Conservation (phyloP, 2,113 vertebrate species). For the Lanius ludovicianus region DNA sequence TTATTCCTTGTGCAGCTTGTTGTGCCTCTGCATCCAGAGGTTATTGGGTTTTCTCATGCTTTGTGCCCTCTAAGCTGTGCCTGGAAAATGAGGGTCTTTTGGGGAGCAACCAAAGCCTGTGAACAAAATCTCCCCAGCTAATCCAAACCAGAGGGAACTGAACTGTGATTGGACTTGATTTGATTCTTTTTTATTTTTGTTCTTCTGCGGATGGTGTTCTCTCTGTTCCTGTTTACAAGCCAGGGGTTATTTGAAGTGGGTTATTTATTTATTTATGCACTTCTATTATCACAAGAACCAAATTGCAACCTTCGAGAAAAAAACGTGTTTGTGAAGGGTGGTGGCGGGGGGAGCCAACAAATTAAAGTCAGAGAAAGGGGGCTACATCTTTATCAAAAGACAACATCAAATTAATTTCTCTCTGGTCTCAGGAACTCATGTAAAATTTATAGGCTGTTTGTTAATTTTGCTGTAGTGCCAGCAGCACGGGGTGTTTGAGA, state of each 20-base stretch:
- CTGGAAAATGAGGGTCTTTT: background rate
- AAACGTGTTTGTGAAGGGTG: background rate
- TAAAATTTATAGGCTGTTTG: constrained; percentile 77
- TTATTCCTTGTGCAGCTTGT: background rate
- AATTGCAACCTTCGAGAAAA: constrained; percentile 58
- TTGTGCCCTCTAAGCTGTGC: background rate
- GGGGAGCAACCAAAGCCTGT: background rate
- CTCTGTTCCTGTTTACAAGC: constrained; percentile 10
- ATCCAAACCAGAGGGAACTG: background rate
- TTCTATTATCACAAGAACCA: constrained; percentile 59
- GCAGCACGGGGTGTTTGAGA: constrained; percentile 14
- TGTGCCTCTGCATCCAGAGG: background rate
- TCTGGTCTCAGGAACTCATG: constrained; percentile 69
- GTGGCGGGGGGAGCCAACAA: background rate
- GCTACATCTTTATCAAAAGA: constrained; percentile 76
- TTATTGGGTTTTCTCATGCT: background rate
- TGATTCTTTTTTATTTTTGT: background rate
- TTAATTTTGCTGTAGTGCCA: constrained; percentile 71
- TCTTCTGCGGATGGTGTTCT: background rate
- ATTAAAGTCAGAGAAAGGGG: constrained; percentile 45
- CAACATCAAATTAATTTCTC: constrained; percentile 79
- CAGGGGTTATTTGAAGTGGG: constrained; percentile 51
- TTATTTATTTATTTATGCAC: constrained; percentile 63
- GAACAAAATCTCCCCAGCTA: background rate
- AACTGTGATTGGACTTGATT: background rate